Evolutionary conservation across 2,113 vertebrate genomes (phyloP), one percentile per base, ranked within the genome.

Genomic region (Micronycteris hirsuta): DNA sequence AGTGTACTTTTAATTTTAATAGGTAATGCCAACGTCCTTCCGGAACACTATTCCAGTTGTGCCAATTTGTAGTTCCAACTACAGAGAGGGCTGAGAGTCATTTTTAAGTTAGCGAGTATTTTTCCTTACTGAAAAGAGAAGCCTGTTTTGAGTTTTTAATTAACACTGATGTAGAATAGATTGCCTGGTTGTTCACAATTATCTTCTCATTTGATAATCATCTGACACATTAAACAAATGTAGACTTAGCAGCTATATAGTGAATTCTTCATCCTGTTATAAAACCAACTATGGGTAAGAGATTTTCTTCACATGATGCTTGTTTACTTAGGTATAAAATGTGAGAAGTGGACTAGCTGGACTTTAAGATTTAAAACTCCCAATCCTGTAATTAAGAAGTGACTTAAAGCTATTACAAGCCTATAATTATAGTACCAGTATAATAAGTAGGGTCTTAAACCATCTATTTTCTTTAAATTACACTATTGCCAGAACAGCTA

Each of bases 401-500:
- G 88, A 92, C 90, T 96, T 88, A 54, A 93, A 38, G 45, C 93
- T 90, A 96, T 93, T 92, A 96, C 33, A 73, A 92, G 45, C 22
- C 70, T 95, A 28, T 94, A 96, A 97, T 93, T 96, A 93, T 5
- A 74, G n/a, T 70, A 93, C 92, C 61, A 95, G 61, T 77, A 33
- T 56, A 86, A 95, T 87, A 96, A 76, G 85, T 77, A 94, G 77
- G 77, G 63, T 94, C 94, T 90, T 96, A 93, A 85, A 88, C 67
- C 76, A 95, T 68, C 61, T 85, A 70, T 93, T 92, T 95, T 96
- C 84, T 92, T 94, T 93, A 95, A 95, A 92, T 96, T 92, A 91
- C 45, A 86, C 10, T 67, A 87, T n/a, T 81, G 77, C 68, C 61
- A 94, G 41, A 63, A 45, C 54, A 94, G 56, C 67, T 70, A 74